phyloP scores from a whole-genome alignment of 2,888 invertebrate genomes.

The Atherix ibis region DNA sequence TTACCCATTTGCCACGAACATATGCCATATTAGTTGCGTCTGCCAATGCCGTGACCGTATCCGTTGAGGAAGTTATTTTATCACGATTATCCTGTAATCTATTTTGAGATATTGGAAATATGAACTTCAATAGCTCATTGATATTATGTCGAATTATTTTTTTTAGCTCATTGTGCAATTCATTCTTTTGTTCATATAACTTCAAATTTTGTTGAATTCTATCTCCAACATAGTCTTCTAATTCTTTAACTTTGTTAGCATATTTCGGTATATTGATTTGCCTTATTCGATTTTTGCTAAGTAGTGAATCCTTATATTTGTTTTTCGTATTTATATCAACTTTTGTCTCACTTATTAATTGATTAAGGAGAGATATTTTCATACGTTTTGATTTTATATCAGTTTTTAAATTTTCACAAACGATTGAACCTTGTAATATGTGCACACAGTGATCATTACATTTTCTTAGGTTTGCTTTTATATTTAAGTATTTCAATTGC shows the following conservation, averaged over 20 bases:
- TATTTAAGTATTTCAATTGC: slow-evolving; percentile 40
- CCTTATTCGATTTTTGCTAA: slow-evolving; percentile 30
- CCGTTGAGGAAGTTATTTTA: slow-evolving; percentile 13
- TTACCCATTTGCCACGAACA: slow-evolving; percentile 62
- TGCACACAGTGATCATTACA: slow-evolving; percentile 39
- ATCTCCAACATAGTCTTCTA: slow-evolving; percentile 39
- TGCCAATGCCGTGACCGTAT: slow-evolving; percentile 41
- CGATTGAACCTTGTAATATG: slow-evolving; percentile 33
- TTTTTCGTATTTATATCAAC: slow-evolving; percentile 25
- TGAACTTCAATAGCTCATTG: slow-evolving; percentile 46
- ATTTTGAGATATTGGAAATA: slow-evolving; percentile 46
- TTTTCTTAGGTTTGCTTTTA: slow-evolving; percentile 38
- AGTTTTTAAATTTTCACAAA: slow-evolving; percentile 34
- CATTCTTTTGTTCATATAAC: slow-evolving; percentile 34
- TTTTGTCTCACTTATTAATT: slow-evolving; percentile 39
- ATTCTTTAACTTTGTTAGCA: slow-evolving; percentile 43
- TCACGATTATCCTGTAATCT: slow-evolving; percentile 23
- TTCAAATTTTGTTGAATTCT: slow-evolving; percentile 37
- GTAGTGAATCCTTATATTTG: slow-evolving; percentile 24
- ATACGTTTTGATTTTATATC: slow-evolving; percentile 45
- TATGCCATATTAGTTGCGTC: slow-evolving; percentile 66
- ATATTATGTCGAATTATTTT: slow-evolving; percentile 39
- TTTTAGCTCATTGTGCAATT: slow-evolving; percentile 40
- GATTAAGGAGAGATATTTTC: slow-evolving; percentile 38
- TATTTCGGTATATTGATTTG: slow-evolving; percentile 42